Base-by-base conservation (phyloP, 2,113 vertebrate species). In the Phoxinus phoxinus region DNA sequence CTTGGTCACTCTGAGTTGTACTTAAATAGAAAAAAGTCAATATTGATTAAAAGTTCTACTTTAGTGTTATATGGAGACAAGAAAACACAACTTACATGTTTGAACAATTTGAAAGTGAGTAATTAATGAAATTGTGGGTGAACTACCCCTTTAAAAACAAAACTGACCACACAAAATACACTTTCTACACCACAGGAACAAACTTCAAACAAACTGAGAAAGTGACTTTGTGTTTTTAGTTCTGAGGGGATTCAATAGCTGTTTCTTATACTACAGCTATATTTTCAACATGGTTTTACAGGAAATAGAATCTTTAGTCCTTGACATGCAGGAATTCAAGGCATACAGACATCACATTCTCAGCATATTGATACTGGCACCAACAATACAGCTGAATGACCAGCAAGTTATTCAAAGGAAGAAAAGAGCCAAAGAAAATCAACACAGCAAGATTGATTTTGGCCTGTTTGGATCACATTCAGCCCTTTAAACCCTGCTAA, bases 301-400 rank as follows among this genome's bases (percentile, higher is more conserved):
- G 17, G 17, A 44, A 81, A 27, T 48, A 63, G 3, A 17, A 41
- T 25, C 11, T 41, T 80, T 32, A 44, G 23, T 17, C 59, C 35
- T 65, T 51, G 19, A 56, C 21, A 83, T 71, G 35, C 56, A 82
- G 27, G 32, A 19, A 67, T 32, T 13, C 46, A 86, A 41, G 44
- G 37, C 11, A 81, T 13, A 41, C 63, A 44, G 7, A 84, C 35
- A 71, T 32, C 63, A 27, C 41, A 65, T 48, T 73, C 44, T 19
- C n/a, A 63, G n/a, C 41, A 53, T 65, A 59, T 11, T 75, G 41
- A 73, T 71, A 73, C 63, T 67, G 7, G 4, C 25, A 69, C 41
- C 35, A 71, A 51, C 15, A 81, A 74, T 76, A 86, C 44, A 67
- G 51, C 35, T 44, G 23, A 76, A 84, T 15, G 53, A 65, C 53